Base-by-base conservation (phyloP, 2,113 vertebrate genomes). In the Dolichallabes microphthalmus region DNA sequence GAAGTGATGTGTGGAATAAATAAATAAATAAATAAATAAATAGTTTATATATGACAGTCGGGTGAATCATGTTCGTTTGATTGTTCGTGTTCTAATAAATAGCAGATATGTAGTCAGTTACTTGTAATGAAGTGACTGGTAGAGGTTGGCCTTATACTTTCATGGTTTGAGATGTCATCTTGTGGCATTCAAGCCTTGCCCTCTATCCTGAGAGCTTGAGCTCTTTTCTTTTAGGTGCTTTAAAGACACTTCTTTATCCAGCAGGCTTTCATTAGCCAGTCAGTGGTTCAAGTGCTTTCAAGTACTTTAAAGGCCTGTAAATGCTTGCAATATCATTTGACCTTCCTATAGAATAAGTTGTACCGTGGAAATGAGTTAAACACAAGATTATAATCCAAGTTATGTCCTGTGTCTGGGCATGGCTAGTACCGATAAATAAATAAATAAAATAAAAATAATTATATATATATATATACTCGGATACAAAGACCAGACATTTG, bases 241-340 rank as follows among this genome's bases (percentile, higher is more conserved):
- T 60, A 76, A 58, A 77, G 63, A 50, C 75, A 22, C 58, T 50
- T 39, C 39, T 69, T 74, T 17, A 68, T 27, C 84, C 17, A 77
- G 15, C 30, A 68, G 60, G 69, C 81, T 86, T 88, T 80, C 58
- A 86, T 88, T 74, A 83, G n/a, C 86, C 58, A 27, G 57, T 52
- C 66, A 71, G 13, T 57, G 64, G 71, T 20, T 39, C 32, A 30
- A 85, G 75, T 45, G 25, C 80, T 57, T 35, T 35, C 32, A 35
- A 35, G 32, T 35, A 32, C 55, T 57, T 66, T 73, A n/a, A 64
- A 61, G 30, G 55, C 53, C 74, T 58, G 52, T 17, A 35, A 57
- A 53, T 39, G 25, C 52, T 52, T 27, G 14, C 35, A 13, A 61
- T 45, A 14, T 30, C 22, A 60, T 45, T 61, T 30, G 39, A 61